Base-by-base conservation (phyloP, 2,113 vertebrate genomes). In the Peromyscus leucopus region DNA sequence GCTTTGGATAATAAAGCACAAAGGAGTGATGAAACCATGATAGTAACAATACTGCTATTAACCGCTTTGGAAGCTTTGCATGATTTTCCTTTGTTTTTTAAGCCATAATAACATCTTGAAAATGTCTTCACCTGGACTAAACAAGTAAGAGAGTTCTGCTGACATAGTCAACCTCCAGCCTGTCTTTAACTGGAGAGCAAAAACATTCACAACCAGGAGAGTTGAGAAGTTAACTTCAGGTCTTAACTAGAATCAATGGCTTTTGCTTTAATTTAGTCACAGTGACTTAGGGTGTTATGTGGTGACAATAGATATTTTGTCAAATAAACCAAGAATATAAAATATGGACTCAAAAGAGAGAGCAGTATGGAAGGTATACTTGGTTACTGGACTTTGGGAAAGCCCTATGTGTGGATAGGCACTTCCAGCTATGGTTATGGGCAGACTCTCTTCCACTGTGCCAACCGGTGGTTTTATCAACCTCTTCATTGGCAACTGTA, bases 101-200 rank as follows among this genome's bases (percentile, higher is more conserved):
- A 48, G 10, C 39, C 10, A 24, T 61, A 8, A 1, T 15, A 65
- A 26, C 61, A 11, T 11, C 39, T 28, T 19, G 11, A 39, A 36
- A n/a, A 61, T 12, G 8, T 63, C 24, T 17, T 63, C 13, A 12
- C 4, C 1, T 8, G 26, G n/a, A 0, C 1, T 4, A 65, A 65
- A 42, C 22, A 42, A 2, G 22, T 48, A n/a, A 57, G 74, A 24
- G 55, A 89, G 21, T 9, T 59, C 7, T 1, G 21, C 2, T 19
- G 36, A 57, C 5, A 36, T 2, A 4, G 1, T 79, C 0, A 59
- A n/a, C 28, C 24, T n/a, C 17, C 48, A 69, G 2, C 0, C 9
- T 26, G 2, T 90, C 21, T 28, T 19, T 59, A 71, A 36, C 31
- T 55, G 26, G 11, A 46, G 51, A 65, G 19, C 24, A 7, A 75